These are phyloP conservation scores for Pristionchus fissidentatus DNA, from an alignment of 2,888 invertebrate species.

Conservation along the genomic window DNA sequence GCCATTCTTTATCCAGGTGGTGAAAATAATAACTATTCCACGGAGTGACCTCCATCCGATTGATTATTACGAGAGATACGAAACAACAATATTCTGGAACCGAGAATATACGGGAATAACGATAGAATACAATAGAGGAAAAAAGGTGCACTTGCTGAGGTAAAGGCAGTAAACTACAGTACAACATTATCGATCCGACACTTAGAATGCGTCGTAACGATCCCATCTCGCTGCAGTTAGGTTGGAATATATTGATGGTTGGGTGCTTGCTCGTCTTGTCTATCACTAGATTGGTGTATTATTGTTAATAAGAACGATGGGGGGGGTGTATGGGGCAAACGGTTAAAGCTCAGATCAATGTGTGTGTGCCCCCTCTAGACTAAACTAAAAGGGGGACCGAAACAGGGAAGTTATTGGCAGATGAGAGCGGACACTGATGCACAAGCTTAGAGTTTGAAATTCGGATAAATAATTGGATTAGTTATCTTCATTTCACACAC, in stretches of 20 bases:
- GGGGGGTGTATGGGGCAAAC: neutral
- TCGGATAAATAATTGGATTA: too few relatives aligned
- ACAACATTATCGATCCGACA: neutral
- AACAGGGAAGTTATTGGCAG: slow-evolving; percentile 25
- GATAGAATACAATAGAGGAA: too few relatives aligned
- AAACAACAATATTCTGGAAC: slow-evolving; percentile 18
- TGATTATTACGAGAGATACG: too few relatives aligned
- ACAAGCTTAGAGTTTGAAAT: too few relatives aligned
- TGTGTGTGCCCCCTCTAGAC: neutral
- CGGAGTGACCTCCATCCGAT: neutral
- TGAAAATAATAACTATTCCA: neutral
- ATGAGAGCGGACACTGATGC: too few relatives aligned
- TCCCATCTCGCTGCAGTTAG: too few relatives aligned
- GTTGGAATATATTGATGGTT: too few relatives aligned
- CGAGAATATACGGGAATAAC: neutral
- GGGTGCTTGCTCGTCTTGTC: too few relatives aligned
- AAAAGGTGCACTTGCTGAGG: neutral
- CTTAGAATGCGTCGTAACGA: too few relatives aligned
- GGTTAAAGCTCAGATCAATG: slow-evolving; percentile 17
- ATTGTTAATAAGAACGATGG: neutral
- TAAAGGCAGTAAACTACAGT: neutral
- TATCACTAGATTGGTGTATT: neutral
- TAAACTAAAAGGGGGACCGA: neutral
- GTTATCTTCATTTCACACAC: too few relatives aligned
- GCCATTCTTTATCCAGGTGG: neutral